Base-by-base conservation (phyloP, 2,113 vertebrate genomes). In the Kryptolebias marmoratus region DNA sequence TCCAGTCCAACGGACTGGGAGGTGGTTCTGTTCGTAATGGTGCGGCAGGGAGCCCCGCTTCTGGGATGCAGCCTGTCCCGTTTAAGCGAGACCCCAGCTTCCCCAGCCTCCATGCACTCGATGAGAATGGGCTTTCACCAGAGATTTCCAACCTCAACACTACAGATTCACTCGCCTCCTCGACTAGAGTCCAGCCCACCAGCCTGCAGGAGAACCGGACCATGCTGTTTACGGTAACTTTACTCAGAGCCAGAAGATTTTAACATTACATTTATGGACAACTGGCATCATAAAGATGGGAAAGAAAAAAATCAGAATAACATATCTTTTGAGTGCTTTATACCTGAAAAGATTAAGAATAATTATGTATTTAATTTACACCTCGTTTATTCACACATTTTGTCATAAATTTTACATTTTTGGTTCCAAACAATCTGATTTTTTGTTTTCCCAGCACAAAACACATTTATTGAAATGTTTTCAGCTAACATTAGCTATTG, bases 161-260 rank as follows among this genome's bases (percentile, higher is more conserved):
- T 49, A 73, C 80, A 59, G 68, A 87, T 13, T 44, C 68, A 39
- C 59, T 72, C 80, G 82, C 2, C 92, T 90, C 22, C 90, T 94
- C 80, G 50, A 85, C 64, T 11, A 91, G 95, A 22, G 96, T 99
- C 13, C 96, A 96, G 88, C 97, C 97, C 11, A 97, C 96, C 65
- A 97, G 97, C 75, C 95, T 97, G 14, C 95, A 95, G 84, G 96
- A 96, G 86, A 99, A 99, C 92, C 94, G 97, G 85, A 98, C 97
- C 28, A 99, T 99, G 98, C 91, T 99, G 58, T 99, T 99, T 58
- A 99, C 91, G 95, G 98, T 98, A 96, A 74, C 11, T 61, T 10
- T 12, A 49, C 27, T 66, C 64, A 22, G 15, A 9, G 2, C 11
- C 11, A 45, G n/a, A 15, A 42, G 4, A 13, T 16, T 57, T 32